phyloP scores from a whole-genome alignment of 2,113 vertebrate species.

The Centrocercus urophasianus region DNA sequence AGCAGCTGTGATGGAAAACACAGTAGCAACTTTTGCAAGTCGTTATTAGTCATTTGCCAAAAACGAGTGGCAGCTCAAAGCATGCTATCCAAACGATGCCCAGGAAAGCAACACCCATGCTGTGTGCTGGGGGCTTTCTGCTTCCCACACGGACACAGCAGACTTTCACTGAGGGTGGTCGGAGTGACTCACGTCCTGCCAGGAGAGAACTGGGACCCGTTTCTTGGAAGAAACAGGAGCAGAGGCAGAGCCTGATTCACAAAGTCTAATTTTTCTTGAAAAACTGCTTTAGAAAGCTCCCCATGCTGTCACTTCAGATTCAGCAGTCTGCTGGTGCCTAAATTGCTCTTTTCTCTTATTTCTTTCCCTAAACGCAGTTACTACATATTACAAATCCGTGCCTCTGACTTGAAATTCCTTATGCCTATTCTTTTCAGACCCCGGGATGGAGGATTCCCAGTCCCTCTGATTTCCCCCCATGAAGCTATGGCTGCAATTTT shows the following conservation, averaged over 20 bases:
- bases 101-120: background rate
- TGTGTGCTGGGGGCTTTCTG: conserved; percentile 20
- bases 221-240: background rate
- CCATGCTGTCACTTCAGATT: background rate
- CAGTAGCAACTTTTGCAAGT: conserved; percentile 47
- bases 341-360: background rate
- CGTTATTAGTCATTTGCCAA: conserved; percentile 36
- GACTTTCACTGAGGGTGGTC: conserved; percentile 35
- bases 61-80: conserved; percentile 27
- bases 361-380: background rate
- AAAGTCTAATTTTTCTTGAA: background rate
- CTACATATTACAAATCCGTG: background rate
- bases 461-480: background rate
- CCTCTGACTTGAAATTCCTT: background rate
- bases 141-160: background rate
- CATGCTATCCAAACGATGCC: background rate
- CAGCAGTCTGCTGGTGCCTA: background rate
- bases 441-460: background rate
- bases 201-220: background rate
- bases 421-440: background rate
- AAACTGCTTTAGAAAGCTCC: background rate
- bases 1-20: conserved; percentile 45
- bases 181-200: conserved; percentile 33
- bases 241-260: background rate
- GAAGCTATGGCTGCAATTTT: background rate